Evolutionary conservation across 2,797 vertebrate species (phyloP).

Genomic region (Micrastur ruficollis): DNA sequence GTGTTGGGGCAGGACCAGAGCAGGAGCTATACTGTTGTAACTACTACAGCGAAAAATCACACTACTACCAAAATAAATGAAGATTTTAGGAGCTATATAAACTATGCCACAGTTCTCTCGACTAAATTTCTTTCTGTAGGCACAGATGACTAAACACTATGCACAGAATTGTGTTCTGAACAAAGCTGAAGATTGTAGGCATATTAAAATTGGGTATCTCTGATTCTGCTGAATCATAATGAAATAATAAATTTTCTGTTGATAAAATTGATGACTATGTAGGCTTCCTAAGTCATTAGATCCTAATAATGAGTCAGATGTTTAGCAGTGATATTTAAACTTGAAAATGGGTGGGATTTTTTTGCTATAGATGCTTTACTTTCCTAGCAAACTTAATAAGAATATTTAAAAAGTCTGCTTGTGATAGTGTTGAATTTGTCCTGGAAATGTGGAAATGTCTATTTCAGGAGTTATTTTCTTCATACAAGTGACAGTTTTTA

Average conservation of each 20-base stretch:
- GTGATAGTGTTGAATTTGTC: background rate
- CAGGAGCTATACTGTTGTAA: background rate
- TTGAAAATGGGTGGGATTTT: background rate
- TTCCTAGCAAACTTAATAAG: background rate
- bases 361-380: background rate
- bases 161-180: background rate
- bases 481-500: background rate
- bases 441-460: background rate
- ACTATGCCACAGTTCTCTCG: background rate
- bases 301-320: background rate
- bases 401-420: background rate
- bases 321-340: background rate
- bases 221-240: background rate
- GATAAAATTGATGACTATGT: background rate
- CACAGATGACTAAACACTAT: background rate
- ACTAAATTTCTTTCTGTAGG: background rate
- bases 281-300: background rate
- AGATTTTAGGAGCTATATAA: background rate
- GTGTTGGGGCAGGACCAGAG: background rate
- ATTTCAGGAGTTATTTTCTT: constrained; percentile 4
- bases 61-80: background rate
- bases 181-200: background rate
- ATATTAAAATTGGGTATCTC: background rate
- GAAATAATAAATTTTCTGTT: background rate
- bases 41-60: background rate